Conservation (phyloP, 1,140 invertebrate genomes). For the Brachionus plicatilis region DNA sequence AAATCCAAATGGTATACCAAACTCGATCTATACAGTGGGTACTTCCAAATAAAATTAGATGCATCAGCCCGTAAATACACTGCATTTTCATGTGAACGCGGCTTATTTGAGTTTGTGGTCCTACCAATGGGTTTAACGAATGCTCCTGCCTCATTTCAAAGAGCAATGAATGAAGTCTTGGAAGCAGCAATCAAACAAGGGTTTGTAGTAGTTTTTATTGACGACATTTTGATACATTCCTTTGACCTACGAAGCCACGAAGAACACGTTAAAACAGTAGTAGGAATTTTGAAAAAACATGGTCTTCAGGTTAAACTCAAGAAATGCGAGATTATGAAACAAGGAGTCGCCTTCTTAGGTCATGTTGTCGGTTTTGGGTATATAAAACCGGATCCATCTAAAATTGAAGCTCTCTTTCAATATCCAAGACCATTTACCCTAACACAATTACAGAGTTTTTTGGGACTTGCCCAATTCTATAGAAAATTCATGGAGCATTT, state of each 20-base stretch:
- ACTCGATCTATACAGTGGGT: background rate
- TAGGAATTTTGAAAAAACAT: conserved; percentile 47
- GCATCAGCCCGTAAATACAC: background rate
- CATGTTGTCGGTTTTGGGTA: conserved; percentile 41
- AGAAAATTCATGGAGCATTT: conserved; percentile 20
- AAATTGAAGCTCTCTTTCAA: conserved; percentile 42
- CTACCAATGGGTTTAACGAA: conserved; percentile 56
- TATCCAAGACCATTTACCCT: conserved; percentile 42
- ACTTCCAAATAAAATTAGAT: background rate
- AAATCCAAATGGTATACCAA: background rate
- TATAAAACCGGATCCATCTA: conserved; percentile 41
- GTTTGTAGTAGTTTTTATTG: background rate
- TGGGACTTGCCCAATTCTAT: conserved; percentile 17
- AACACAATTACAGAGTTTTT: conserved; percentile 45
- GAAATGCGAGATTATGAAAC: conserved; percentile 50
- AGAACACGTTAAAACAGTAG: conserved; percentile 43
- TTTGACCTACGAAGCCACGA: background rate
- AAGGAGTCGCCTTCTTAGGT: conserved; percentile 41
- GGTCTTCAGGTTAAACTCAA: conserved; percentile 52
- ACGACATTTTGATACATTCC: conserved; percentile 2
- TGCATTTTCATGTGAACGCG: background rate
- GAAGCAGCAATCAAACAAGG: background rate
- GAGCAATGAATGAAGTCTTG: conserved; percentile 45
- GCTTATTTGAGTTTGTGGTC: conserved; percentile 44
- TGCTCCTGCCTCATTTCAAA: conserved; percentile 50